Percentiles rank a stretch among this genome's conserved stretches.
phyloP scores from a whole-genome alignment of 2,797 vertebrate genomes.

The Acomys russatus region DNA sequence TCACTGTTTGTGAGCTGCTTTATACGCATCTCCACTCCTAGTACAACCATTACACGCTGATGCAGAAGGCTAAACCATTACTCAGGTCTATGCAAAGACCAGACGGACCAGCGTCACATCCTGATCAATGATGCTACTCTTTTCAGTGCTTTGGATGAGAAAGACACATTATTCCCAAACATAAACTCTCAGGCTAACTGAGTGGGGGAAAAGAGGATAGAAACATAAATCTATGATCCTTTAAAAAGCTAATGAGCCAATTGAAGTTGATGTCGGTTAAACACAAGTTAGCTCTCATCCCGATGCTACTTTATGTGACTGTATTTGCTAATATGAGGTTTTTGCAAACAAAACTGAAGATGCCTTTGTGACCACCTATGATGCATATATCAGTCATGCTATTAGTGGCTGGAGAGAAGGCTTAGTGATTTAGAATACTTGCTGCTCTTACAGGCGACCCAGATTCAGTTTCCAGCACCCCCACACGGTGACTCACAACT shows the following conservation, averaged over 20 bases:
- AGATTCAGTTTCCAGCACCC: neutral
- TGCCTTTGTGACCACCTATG: neutral
- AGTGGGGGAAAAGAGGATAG: neutral
- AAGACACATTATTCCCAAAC: conserved; percentile 56
- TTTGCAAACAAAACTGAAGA: neutral
- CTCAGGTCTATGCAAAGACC: neutral
- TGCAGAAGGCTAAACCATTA: neutral
- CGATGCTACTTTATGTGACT: neutral
- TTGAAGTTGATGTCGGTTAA: conserved; percentile 30
- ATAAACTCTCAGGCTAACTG: neutral
- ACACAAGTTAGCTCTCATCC: neutral
- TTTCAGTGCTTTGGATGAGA: conserved; percentile 4
- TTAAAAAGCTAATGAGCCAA: neutral
- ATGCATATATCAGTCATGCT: neutral
- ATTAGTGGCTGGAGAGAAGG: neutral
- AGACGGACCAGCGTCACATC: neutral
- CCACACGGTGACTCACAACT: neutral
- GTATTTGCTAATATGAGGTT: conserved; percentile 34
- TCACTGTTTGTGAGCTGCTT: neutral
- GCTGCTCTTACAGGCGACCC: neutral
- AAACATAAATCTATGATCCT: neutral
- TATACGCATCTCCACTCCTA: neutral
- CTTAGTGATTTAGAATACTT: neutral
- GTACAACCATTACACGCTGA: neutral
- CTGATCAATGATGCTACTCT: neutral